phyloP scores from a whole-genome alignment of 2,888 invertebrate species.

The Rosalia funebris region DNA sequence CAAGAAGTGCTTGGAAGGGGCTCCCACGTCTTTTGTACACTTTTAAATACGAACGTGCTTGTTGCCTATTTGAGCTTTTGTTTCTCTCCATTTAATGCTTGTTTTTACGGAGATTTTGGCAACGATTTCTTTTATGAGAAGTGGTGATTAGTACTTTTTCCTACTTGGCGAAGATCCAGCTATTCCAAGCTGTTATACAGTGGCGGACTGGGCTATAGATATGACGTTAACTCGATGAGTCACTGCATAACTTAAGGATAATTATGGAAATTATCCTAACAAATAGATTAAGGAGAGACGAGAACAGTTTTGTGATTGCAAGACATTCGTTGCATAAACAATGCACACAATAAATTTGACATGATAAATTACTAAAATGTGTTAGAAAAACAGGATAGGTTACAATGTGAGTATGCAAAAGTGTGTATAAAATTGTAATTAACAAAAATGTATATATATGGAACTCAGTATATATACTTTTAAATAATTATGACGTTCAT shows the following conservation, averaged over 20 bases:
- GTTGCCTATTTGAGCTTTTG: slow-evolving; percentile 24
- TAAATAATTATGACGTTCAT: no score
- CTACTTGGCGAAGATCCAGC: slow-evolving; percentile 41
- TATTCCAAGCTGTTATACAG: slow-evolving; percentile 8
- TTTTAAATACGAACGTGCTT: slow-evolving; percentile 20
- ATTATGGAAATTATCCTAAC: slow-evolving; percentile 1
- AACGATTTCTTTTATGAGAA: slow-evolving; percentile 40
- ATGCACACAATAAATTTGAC: no score
- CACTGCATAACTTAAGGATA: not conserved
- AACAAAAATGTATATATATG: no score
- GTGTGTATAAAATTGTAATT: no score
- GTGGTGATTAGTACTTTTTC: slow-evolving; percentile 46
- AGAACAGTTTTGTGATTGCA: not conserved
- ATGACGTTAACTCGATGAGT: not conserved
- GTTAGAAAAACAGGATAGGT: no score
- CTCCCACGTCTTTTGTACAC: slow-evolving; percentile 15
- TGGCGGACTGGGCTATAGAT: not conserved
- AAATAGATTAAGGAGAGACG: not conserved
- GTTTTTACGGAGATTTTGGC: slow-evolving; percentile 36
- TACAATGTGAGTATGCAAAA: no score
- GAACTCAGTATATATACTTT: no score
- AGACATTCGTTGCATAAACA: no score
- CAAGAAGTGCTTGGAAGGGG: slow-evolving; percentile 8
- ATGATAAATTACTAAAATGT: no score
- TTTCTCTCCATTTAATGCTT: slow-evolving; percentile 23